Conservation (phyloP, 2,888 invertebrate species). For the Epirrhoe alternata region DNA sequence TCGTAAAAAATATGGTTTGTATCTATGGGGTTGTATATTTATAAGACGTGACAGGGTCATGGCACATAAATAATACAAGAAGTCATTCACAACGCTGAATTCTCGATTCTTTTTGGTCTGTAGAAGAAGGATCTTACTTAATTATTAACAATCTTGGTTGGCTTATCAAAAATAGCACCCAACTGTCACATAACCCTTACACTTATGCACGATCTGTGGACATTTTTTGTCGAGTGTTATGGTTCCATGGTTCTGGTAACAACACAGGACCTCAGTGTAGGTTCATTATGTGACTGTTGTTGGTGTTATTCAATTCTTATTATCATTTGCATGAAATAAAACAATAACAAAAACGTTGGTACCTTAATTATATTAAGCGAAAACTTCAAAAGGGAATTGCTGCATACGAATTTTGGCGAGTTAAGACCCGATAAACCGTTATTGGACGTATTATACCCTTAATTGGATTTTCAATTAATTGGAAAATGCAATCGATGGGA, state of each 20-base stretch:
- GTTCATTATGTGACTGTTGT: neutral
- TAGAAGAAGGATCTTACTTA: too few species aligned
- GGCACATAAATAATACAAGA: neutral
- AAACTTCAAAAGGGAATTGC: conserved; percentile 31
- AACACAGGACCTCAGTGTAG: too few species aligned
- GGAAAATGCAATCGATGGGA: conserved; percentile 64
- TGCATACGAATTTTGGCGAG: conserved; percentile 38
- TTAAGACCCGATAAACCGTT: conserved; percentile 60
- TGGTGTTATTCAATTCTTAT: neutral
- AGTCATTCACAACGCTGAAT: too few species aligned
- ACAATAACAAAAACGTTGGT: neutral
- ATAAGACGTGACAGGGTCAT: neutral
- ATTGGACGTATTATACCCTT: conserved; percentile 66
- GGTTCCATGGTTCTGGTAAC: too few species aligned
- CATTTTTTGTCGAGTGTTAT: too few species aligned
- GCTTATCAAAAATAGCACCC: too few species aligned
- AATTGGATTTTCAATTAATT: conserved; percentile 76
- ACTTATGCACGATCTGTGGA: too few species aligned
- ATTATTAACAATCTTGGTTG: too few species aligned
- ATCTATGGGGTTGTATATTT: neutral
- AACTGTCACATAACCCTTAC: too few species aligned
- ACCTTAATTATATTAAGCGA: conserved; percentile 19
- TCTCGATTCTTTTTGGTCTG: too few species aligned
- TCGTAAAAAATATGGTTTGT: conserved; percentile 17
- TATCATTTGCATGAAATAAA: neutral